Evolutionary conservation across 2,888 invertebrate species (phyloP).

Genomic region (Drosophila paramelanica): DNA sequence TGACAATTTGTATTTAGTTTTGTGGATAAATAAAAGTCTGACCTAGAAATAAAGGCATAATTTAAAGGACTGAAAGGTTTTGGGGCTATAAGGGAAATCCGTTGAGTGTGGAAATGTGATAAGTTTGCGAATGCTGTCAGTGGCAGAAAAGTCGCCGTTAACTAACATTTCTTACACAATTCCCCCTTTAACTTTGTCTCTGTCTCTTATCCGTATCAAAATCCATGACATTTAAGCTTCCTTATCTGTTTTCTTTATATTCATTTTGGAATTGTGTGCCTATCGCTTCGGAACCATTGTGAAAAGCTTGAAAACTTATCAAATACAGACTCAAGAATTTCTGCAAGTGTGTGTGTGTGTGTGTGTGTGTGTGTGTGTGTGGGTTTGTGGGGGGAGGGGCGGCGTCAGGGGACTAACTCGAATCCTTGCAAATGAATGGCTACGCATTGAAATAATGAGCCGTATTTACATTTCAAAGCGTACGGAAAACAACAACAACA

Average conservation of each 20-base stretch:
- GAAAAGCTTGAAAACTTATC: constrained; percentile 16
- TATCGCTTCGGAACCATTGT: constrained; percentile 10
- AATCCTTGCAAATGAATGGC: constrained; percentile 70
- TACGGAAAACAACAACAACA: constrained; percentile 22
- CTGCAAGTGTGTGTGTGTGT: neutral
- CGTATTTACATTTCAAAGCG: constrained; percentile 78
- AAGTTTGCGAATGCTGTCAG: neutral
- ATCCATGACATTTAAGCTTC: constrained; percentile 17
- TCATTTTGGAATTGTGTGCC: constrained; percentile 25
- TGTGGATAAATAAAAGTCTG: too few relatives aligned
- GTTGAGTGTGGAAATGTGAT: neutral
- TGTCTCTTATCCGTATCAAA: neutral
- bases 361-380: neutral
- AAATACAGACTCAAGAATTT: constrained; percentile 7
- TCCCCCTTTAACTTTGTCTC: neutral
- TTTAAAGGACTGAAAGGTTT: too few relatives aligned
- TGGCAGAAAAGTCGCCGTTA: neutral
- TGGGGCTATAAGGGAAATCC: neutral
- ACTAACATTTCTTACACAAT: neutral
- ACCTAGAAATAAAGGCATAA: too few relatives aligned
- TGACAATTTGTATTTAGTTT: too few relatives aligned
- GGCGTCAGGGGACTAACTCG: constrained; percentile 22
- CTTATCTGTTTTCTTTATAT: neutral
- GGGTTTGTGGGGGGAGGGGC: neutral
- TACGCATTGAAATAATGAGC: constrained; percentile 74